Evolutionary conservation across 2,797 vertebrate genomes (phyloP), one percentile per base, ranked within the genome.

Genomic region (Melanogrammus aeglefinus): DNA sequence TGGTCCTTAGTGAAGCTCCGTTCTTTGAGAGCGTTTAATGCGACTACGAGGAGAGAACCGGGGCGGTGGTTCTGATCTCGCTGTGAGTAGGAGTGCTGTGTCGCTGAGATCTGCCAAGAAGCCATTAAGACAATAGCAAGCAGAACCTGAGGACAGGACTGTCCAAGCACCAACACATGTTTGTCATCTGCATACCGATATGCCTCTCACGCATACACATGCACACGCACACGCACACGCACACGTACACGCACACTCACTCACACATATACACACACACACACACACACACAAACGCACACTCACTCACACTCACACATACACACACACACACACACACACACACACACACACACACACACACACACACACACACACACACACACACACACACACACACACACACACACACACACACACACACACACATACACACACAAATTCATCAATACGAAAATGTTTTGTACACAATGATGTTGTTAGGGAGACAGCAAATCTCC

Each of bases 281-380:
- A 36, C 13, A 18, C 69, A 14, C 29, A 33, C 6, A 78, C 63
- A 12, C 35, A 35, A 1, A 47, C 13, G 3, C 13, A 47, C 13
- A 47, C 13, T 5, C 18, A 57, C 51, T n/a, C 51, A 41, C 36
- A 21, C 63, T 71, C 16, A 10, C 33, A 41, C 44, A 75, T 66
- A 47, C 47, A 57, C 47, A 6, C 47, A 57, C 47, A 21, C 47
- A 57, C 47, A 51, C 47, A 51, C 47, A 51, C 18, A 57, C 16
- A 57, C 47, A 5, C 47, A 57, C 47, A 57, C 47, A 21, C 47
- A 51, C 47, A 51, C 36, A 36, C 39, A 70, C 70, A 78, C 35
- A 75, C 29, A 77, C 75, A 82, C 72, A 72, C 38, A 75, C 76
- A 89, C 83, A 82, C 86, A 86, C 84, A 80, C 38, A 74, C 73